Evolutionary conservation across 2,113 vertebrate species (phyloP), one percentile per base, ranked within the genome.

Genomic region (Oplegnathus fasciatus): DNA sequence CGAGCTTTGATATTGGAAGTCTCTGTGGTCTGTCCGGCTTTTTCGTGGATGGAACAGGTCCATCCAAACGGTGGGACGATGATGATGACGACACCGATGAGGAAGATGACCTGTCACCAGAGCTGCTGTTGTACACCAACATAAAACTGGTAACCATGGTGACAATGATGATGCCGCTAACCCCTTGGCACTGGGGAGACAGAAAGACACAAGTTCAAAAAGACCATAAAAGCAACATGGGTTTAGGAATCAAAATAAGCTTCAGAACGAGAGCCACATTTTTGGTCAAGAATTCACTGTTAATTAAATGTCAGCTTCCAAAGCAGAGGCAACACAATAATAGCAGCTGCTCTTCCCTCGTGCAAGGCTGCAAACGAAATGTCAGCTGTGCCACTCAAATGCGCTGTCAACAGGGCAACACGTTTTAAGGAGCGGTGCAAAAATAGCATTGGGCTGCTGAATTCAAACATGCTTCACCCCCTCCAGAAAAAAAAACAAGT

Each of bases 121-220:
- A 84, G 67, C 84, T 89, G 82, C 93, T 96, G 93, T 96, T 96
- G 95, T 98, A 98, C 89, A 96, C 92, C 88, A 98, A 91, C 96
- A 98, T 96, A 90, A 98, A 95, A 94, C 96, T 96, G 92, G 97
- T 97, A 94, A 97, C 97, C 96, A 96, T 96, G 94, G 96, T 97
- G 88, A 97, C 92, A 68, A 93, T 90, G 88, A 97, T 93, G 94
- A 96, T 96, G 93, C 97, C 96, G 91, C 96, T 95, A 94, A 98
- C 92, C 90, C 96, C 96, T 91, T 96, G 96, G 94, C 96, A 95
- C 97, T 98, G 91, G 13, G 77, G 77, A 74, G 34, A 86, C 14
- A 88, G 7, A 37, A 18, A 83, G 54, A 15, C 6, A 42, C 1
- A 37, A 55, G 58, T 61, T 66, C 5, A 18, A 30, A 65, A 34